Evolutionary conservation across 2,797 vertebrate species (phyloP).

Genomic region (Ambastaia sidthimunki): DNA sequence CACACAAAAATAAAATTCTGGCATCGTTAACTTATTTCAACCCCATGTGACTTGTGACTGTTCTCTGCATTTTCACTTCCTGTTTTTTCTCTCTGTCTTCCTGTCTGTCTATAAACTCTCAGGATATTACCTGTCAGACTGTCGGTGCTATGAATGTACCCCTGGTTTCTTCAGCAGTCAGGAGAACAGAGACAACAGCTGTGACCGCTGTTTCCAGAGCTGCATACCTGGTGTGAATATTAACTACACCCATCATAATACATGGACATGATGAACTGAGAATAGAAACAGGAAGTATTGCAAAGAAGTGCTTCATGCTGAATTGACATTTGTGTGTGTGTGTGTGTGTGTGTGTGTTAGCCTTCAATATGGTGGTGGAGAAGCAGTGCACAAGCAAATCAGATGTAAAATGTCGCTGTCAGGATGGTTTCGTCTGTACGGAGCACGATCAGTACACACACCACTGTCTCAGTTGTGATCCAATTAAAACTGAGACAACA

Average conservation of each 20-base stretch:
- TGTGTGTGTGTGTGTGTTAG: conserved; percentile 26
- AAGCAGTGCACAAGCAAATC: conserved; percentile 25
- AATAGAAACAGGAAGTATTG: conserved; percentile 31
- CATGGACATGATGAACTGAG: conserved; percentile 18
- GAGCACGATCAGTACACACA: rapidly evolving
- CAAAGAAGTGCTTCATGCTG: conserved; percentile 1
- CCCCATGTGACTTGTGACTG: background rate
- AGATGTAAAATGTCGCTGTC: conserved; percentile 57
- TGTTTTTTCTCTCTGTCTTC: background rate
- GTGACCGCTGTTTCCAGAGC: conserved; percentile 53
- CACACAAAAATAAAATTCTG: background rate
- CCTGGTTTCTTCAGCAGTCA: conserved; percentile 1
- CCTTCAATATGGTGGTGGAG: conserved; percentile 41
- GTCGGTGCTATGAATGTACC: conserved; percentile 34
- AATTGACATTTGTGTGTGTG: conserved; percentile 9
- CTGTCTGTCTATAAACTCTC: background rate
- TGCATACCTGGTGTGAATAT: conserved; percentile 53
- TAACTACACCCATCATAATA: background rate
- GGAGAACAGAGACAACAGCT: conserved; percentile 24
- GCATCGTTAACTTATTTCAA: background rate
- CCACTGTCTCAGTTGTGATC: conserved; percentile 33
- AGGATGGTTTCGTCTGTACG: conserved; percentile 46
- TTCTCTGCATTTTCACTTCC: background rate
- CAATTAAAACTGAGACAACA: too few species aligned
- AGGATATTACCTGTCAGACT: conserved; percentile 15